phyloP scores from a whole-genome alignment of 2,888 invertebrate genomes.

The Hylaea fasciaria region DNA sequence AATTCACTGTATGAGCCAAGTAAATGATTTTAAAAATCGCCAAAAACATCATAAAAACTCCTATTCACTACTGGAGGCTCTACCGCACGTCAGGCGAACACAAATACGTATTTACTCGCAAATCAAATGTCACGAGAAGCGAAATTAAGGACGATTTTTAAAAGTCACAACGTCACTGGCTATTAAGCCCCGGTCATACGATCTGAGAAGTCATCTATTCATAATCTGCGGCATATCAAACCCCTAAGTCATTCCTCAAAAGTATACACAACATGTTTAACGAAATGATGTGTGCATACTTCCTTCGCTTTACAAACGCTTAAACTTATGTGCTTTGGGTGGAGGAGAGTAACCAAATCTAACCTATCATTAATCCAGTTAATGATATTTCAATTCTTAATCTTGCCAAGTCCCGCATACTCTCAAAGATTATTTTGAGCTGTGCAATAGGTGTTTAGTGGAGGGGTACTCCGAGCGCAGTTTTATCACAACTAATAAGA shows the following conservation, averaged over 20 bases:
- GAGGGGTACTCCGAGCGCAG: too few relatives aligned
- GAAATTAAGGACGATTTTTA: slow-evolving; percentile 51
- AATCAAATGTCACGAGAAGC: slow-evolving; percentile 27
- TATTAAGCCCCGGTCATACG: slow-evolving; percentile 59
- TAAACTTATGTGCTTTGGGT: slow-evolving; percentile 20
- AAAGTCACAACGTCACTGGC: slow-evolving; percentile 51
- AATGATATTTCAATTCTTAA: background rate
- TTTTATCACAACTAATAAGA: too few relatives aligned
- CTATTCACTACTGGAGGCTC: slow-evolving; percentile 9
- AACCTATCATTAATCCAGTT: background rate
- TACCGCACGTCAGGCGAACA: slow-evolving; percentile 19
- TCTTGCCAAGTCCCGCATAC: slow-evolving; percentile 1
- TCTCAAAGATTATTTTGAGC: background rate
- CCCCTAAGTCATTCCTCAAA: background rate
- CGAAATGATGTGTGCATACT: slow-evolving; percentile 31
- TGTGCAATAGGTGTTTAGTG: background rate
- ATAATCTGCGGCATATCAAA: slow-evolving; percentile 14
- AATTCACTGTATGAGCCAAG: slow-evolving; percentile 35
- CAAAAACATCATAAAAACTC: slow-evolving; percentile 29
- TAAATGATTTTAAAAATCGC: slow-evolving; percentile 42
- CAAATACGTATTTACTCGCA: slow-evolving; percentile 22
- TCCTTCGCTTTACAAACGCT: slow-evolving; percentile 5
- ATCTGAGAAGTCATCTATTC: slow-evolving; percentile 52
- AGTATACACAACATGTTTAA: slow-evolving; percentile 29
- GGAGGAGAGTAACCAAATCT: slow-evolving; percentile 16